phyloP scores from a whole-genome alignment of 2,797 vertebrate species.

The Strix occidentalis region DNA sequence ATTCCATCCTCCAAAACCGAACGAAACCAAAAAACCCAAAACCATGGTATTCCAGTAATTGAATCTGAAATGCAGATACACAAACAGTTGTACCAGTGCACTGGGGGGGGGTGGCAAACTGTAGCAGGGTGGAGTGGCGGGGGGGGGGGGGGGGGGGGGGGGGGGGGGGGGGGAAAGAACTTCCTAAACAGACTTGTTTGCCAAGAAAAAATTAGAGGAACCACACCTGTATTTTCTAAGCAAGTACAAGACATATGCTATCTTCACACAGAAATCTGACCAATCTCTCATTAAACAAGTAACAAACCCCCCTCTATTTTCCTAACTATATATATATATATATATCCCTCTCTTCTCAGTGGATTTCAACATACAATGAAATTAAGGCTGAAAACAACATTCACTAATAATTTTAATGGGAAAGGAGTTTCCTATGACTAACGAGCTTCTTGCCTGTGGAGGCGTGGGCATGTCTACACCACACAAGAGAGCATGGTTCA shows the following conservation, averaged over 20 bases:
- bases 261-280: not conserved
- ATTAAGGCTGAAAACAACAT: not conserved
- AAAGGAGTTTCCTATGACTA: constrained; percentile 23
- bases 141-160: no score
- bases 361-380: not conserved
- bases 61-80: not conserved
- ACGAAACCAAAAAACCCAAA: not conserved
- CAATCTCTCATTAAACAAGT: not conserved
- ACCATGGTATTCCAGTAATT: not conserved
- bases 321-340: not conserved
- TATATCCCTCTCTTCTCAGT: not conserved
- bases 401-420: not conserved
- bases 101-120: not conserved
- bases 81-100: not conserved
- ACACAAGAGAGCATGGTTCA: not conserved
- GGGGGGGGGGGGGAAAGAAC: no score
- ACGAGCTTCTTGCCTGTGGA: not conserved
- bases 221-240: not conserved
- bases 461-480: not conserved
- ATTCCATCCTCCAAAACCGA: not conserved
- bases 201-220: not conserved
- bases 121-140: not conserved
- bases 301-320: not conserved
- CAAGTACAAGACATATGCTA: not conserved
- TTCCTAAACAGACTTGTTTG: not conserved